phyloP scores from a whole-genome alignment of 2,113 vertebrate species.

The Brienomyrus brachyistius region DNA sequence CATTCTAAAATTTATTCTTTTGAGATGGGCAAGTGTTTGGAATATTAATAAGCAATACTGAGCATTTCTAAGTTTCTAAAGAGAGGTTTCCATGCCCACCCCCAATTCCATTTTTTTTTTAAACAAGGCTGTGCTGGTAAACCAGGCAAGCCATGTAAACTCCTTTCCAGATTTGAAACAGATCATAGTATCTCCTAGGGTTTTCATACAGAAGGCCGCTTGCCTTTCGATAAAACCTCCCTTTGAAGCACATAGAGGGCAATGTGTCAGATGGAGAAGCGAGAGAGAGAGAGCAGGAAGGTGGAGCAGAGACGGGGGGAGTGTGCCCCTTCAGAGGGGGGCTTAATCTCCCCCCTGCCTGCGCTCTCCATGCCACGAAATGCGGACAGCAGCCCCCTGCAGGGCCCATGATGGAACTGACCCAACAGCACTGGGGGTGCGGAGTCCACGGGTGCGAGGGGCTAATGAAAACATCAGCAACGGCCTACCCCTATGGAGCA shows the following conservation, averaged over 20 bases:
- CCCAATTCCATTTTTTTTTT: background rate
- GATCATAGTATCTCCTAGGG: background rate
- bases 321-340: background rate
- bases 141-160: background rate
- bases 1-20: background rate
- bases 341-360: conserved; percentile 41
- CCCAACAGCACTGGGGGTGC: conserved; percentile 30
- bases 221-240: background rate
- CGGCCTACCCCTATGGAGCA: conserved; percentile 16
- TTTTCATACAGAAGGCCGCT: background rate
- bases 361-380: conserved; percentile 20
- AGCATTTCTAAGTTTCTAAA: background rate
- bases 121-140: background rate
- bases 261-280: background rate
- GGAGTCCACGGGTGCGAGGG: conserved; percentile 39
- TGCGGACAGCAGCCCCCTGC: conserved; percentile 34
- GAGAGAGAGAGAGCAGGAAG: background rate
- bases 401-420: conserved; percentile 54
- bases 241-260: background rate
- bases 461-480: conserved; percentile 61
- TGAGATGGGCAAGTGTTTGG: background rate
- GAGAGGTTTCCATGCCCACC: background rate
- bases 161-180: background rate
- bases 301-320: background rate
- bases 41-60: background rate